phyloP scores from a whole-genome alignment of 1,140 invertebrate genomes.

The Pteromalus puparum region DNA sequence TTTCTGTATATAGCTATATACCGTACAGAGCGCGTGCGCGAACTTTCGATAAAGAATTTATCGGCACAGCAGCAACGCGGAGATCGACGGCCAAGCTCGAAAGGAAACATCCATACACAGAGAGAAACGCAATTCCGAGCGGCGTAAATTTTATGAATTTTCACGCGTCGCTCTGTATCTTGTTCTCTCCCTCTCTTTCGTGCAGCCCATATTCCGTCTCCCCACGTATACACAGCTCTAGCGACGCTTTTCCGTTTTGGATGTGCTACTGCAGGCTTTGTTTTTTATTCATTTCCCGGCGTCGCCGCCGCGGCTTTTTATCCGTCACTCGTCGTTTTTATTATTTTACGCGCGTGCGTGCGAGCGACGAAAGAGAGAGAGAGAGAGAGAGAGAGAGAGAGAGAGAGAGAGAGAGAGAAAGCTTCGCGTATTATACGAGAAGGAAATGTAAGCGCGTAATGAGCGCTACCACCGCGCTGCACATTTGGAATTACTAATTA shows the following conservation, averaged over 20 bases:
- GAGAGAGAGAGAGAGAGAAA: no score
- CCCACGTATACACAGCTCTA: background rate
- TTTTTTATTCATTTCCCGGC: background rate
- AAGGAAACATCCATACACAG: conserved; percentile 52
- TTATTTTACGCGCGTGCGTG: background rate
- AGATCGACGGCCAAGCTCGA: background rate
- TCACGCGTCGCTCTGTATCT: conserved; percentile 49
- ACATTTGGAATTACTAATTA: conserved; percentile 45
- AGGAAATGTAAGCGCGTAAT: conserved; percentile 26
- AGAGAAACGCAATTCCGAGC: conserved; percentile 57
- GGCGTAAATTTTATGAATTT: conserved; percentile 62
- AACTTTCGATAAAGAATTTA: conserved; percentile 61
- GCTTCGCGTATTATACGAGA: no score
- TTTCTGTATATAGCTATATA: background rate
- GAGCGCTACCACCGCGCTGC: background rate
- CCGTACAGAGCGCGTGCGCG: background rate
- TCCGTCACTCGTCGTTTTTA: background rate
- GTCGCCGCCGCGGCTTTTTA: background rate
- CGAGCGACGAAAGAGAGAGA: no score
- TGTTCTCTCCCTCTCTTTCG: conserved; percentile 9
- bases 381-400: no score
- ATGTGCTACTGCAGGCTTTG: background rate
- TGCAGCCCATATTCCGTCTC: background rate
- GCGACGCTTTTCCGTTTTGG: background rate
- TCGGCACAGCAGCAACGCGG: conserved; percentile 44